Conservation (phyloP, 2,113 vertebrate species). For the Elanoides forficatus region DNA sequence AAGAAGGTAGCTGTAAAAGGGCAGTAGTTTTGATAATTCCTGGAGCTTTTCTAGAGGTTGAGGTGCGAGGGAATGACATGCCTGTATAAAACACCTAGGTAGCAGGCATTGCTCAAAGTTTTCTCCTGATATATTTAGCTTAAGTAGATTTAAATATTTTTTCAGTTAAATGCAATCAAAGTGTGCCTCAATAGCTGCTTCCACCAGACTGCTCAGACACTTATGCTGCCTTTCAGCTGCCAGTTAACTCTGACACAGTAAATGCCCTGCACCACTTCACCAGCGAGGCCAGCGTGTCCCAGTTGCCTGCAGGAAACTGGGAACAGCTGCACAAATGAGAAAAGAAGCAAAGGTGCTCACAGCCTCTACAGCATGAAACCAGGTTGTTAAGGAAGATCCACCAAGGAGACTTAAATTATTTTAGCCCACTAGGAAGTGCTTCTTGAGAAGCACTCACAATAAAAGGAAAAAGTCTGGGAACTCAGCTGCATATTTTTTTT, state of each 20-base stretch:
- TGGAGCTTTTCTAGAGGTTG: background rate
- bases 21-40: background rate
- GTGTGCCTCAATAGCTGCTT: background rate
- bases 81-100: background rate
- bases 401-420: background rate
- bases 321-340: background rate
- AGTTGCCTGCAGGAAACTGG: background rate
- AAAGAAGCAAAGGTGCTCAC: background rate
- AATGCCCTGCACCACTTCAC: background rate
- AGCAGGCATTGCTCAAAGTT: background rate
- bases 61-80: background rate
- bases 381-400: background rate
- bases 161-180: background rate
- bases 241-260: background rate
- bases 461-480: background rate
- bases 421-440: background rate
- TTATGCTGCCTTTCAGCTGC: background rate
- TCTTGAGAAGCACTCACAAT: background rate
- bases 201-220: background rate
- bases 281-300: background rate
- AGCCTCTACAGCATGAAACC: background rate
- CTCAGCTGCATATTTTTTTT: background rate
- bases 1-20: background rate
- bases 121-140: background rate
- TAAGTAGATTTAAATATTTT: background rate